Conservation (phyloP, 2,888 invertebrate species). For the Timandra comae region DNA sequence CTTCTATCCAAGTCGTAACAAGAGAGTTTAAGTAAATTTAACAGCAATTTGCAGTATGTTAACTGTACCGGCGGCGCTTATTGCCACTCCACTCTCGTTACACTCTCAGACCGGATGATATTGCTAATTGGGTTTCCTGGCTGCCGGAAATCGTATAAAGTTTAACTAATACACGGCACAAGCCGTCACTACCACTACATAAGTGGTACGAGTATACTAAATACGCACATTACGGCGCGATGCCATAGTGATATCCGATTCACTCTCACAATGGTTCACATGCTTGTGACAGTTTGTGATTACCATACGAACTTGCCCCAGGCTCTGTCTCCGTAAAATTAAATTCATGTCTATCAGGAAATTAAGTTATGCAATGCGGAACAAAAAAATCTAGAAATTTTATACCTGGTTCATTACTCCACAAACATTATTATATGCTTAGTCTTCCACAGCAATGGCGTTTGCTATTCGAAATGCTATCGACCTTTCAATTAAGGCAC, state of each 20-base stretch:
- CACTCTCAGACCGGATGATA: constrained; percentile 60
- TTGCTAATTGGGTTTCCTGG: constrained; percentile 70
- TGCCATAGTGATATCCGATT: constrained; percentile 11
- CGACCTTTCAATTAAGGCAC: no score
- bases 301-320: constrained; percentile 14
- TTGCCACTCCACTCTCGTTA: constrained; percentile 53
- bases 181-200: constrained; percentile 33
- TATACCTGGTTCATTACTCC: no score
- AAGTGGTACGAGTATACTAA: constrained; percentile 19
- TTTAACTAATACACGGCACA: constrained; percentile 55
- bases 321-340: constrained; percentile 14
- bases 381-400: no score
- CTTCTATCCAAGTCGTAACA: constrained; percentile 36
- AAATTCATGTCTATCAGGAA: neutral
- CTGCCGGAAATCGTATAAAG: constrained; percentile 66
- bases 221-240: constrained; percentile 11
- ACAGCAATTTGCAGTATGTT: constrained; percentile 66
- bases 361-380: no score
- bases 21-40: constrained; percentile 57
- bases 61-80: constrained; percentile 51
- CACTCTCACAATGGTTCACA: constrained; percentile 14
- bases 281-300: constrained; percentile 19
- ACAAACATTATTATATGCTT: no score
- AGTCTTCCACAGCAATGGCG: no score
- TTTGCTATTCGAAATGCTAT: no score